Evolutionary conservation across 2,797 vertebrate genomes (phyloP).

Genomic region (Xiphorhynchus erythropygius): DNA sequence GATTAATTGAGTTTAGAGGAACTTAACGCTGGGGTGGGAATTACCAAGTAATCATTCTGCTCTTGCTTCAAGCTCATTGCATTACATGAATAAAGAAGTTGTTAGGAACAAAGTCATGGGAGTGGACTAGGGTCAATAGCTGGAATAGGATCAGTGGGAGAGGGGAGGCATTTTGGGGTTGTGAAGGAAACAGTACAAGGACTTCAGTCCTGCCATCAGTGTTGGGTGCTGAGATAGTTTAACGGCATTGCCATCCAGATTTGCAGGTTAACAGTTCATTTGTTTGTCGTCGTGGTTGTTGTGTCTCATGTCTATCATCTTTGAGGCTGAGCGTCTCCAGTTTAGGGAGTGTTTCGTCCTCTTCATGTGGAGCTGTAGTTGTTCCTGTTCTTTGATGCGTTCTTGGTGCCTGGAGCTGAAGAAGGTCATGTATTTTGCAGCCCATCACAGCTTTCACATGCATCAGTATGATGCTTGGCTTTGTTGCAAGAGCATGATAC

Average conservation of each 20-base stretch:
- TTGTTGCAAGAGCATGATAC: not conserved
- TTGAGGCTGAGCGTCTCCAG: not conserved
- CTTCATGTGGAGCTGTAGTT: not conserved
- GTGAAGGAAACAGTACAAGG: not conserved
- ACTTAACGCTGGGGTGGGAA: not conserved
- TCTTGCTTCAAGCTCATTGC: not conserved
- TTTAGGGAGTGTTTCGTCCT: not conserved
- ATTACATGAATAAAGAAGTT: not conserved
- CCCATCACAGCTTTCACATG: not conserved
- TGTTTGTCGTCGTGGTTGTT: accelerated
- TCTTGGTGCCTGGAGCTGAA: not conserved
- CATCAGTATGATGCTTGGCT: not conserved
- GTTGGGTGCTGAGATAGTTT: not conserved
- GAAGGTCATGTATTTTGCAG: accelerated
- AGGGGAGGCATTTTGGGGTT: not conserved
- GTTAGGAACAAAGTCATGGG: not conserved
- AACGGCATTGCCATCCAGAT: not conserved
- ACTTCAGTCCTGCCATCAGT: not conserved
- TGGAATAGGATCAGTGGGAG: not conserved
- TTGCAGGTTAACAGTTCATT: not conserved
- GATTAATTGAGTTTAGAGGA: conserved; percentile 42
- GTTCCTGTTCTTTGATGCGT: not conserved
- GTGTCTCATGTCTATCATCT: not conserved
- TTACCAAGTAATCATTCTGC: conserved; percentile 16
- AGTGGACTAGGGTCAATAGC: not conserved